A percentile compares a stretch with the other conserved stretches of the same genome.
These are phyloP conservation scores for Cynopterus sphinx DNA, from an alignment of 2,797 vertebrate species.

Conservation along the genomic window DNA sequence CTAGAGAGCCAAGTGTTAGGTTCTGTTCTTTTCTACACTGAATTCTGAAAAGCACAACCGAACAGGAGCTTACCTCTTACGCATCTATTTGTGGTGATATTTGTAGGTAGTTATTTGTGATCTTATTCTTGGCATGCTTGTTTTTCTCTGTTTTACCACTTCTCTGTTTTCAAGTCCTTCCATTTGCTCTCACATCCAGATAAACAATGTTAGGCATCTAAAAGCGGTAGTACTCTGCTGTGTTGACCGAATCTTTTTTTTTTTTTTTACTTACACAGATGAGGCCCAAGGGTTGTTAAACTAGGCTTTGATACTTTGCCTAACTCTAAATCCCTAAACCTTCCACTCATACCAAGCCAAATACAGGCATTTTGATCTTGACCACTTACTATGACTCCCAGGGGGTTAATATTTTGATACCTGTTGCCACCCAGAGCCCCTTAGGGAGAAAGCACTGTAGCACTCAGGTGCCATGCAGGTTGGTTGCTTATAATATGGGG, in stretches of 20 bases:
- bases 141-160: not conserved
- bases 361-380: not conserved
- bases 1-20: not conserved
- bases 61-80: not conserved
- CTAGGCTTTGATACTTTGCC: not conserved
- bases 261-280: not conserved
- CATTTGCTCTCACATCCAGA: not conserved
- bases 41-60: not conserved
- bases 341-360: not conserved
- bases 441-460: not conserved
- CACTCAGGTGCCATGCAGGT: not conserved
- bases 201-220: not conserved
- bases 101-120: not conserved
- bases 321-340: not conserved
- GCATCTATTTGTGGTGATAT: not conserved
- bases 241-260: not conserved
- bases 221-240: not conserved
- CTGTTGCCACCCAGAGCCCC: not conserved
- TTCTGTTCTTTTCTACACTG: not conserved
- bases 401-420: not conserved
- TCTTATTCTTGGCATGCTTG: not conserved
- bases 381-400: not conserved
- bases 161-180: not conserved
- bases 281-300: not conserved
- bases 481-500: not conserved